Base-by-base conservation (phyloP, 2,888 invertebrate species). In the Tiphia femorata region DNA sequence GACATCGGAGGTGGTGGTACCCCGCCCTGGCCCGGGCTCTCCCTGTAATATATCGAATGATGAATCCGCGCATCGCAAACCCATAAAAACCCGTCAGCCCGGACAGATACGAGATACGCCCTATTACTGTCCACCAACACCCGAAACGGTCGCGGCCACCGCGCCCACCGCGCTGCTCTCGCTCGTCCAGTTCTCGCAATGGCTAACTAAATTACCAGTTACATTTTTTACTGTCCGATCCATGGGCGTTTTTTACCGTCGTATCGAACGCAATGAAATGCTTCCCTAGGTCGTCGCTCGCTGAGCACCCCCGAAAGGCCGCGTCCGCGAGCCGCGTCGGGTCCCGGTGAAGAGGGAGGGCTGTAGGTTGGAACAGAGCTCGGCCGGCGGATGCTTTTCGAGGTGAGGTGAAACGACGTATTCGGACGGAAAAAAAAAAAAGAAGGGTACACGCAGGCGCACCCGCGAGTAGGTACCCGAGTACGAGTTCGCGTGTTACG, bases 151-250 rank as follows among this genome's bases (percentile, higher is more conserved):
- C 50, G 17, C 49, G 41, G 38, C 37, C 19, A 7, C 40, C 67
- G 58, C 52, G 59, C 29, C 59, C 62, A 62, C 54, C 65, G 64
- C 64, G n/a, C n/a, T n/a, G n/a, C n/a, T n/a, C n/a, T n/a, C n/a
- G n/a, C n/a, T n/a, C 74, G 73, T 77, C 67, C 75, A 73, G 75
- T 73, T 77, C 76, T n/a, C 33, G 76, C 75, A 77, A 77, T 75
- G 75, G 79, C 80, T 81, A 81, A 82, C 81, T 79, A 80, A 81
- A 82, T 82, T 81, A 81, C 80, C 81, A 80, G 80, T 80, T 80
- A 82, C 79, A 81, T 79, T 81, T 81, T 81, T 82, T 82, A 80
- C 79, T 78, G 80, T 80, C 81, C 76, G 75, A 77, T 78, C 72
- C 75, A 73, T 70, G 73, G 73, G 62, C 76, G 71, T 75, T 79